phyloP scores from a whole-genome alignment of 2,888 invertebrate species.

The Zhuqinia jingwanae region DNA sequence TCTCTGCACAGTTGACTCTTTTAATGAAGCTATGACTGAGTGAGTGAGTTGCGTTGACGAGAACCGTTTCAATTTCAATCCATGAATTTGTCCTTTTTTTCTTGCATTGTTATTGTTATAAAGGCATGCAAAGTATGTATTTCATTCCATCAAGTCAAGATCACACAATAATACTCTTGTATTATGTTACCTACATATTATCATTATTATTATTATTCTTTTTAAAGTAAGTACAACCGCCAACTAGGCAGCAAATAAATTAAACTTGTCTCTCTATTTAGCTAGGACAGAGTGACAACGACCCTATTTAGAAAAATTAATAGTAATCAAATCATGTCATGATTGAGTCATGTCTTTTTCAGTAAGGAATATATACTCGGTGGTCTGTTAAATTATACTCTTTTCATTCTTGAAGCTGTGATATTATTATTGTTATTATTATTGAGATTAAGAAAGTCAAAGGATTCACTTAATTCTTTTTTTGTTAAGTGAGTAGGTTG shows the following conservation, averaged over 20 bases:
- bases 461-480: background rate
- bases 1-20: too few relatives aligned
- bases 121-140: too few relatives aligned
- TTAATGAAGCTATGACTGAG: too few relatives aligned
- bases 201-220: too few relatives aligned
- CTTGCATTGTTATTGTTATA: too few relatives aligned
- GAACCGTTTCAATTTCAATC: too few relatives aligned
- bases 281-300: conserved; percentile 32
- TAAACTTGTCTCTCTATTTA: background rate
- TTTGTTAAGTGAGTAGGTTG: conserved; percentile 42
- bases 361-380: background rate
- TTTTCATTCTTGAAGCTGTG: background rate
- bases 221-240: too few relatives aligned
- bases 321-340: conserved; percentile 37
- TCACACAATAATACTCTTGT: too few relatives aligned
- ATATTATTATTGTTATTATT: background rate
- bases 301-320: conserved; percentile 45
- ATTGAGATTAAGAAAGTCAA: background rate
- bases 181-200: too few relatives aligned
- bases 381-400: background rate
- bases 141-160: too few relatives aligned
- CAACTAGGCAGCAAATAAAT: conserved; percentile 1
- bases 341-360: background rate
- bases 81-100: too few relatives aligned
- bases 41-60: too few relatives aligned